Percentiles rank a stretch among this genome's conserved stretches.
phyloP scores from a whole-genome alignment of 2,113 vertebrate genomes.

The Pagrus major region DNA sequence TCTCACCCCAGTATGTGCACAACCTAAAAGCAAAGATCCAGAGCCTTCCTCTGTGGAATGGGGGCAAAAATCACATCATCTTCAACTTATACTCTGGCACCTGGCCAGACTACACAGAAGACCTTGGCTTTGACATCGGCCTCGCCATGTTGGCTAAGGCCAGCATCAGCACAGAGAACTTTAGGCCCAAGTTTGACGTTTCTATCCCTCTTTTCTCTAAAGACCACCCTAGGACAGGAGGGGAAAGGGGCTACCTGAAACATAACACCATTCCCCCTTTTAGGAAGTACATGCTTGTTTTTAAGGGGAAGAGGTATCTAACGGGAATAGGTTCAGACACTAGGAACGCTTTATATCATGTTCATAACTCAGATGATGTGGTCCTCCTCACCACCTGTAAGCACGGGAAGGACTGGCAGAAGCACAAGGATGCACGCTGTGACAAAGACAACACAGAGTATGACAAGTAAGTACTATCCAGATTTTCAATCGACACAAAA shows the following conservation, averaged over 20 bases:
- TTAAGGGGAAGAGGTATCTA: slow-evolving; percentile 99
- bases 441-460: slow-evolving; percentile 97
- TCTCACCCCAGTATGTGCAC: slow-evolving; percentile 98
- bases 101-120: slow-evolving; percentile 99
- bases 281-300: slow-evolving; percentile 98
- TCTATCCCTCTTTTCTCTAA: slow-evolving; percentile 99
- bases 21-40: slow-evolving; percentile 95
- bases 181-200: slow-evolving; percentile 95
- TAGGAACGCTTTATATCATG: slow-evolving; percentile 98
- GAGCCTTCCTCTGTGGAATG: slow-evolving; percentile 95
- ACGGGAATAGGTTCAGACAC: slow-evolving; percentile 99
- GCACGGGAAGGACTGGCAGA: slow-evolving; percentile 99
- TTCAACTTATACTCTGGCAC: slow-evolving; percentile 99
- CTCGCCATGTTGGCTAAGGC: slow-evolving; percentile 99
- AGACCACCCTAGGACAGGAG: slow-evolving; percentile 98
- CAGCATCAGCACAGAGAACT: slow-evolving; percentile 97
- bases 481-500: neutral
- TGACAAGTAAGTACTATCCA: slow-evolving; percentile 91
- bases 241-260: slow-evolving; percentile 95
- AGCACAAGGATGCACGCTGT: slow-evolving; percentile 97
- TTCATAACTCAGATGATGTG: slow-evolving; percentile 97
- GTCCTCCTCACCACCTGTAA: slow-evolving; percentile 98
- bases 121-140: slow-evolving; percentile 96
- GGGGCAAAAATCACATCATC: slow-evolving; percentile 97
- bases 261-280: slow-evolving; percentile 96